A percentile compares a stretch with the other conserved stretches of the same genome.
Evolutionary conservation across 2,888 invertebrate species (phyloP).

Genomic region (Diarsia dahlii): DNA sequence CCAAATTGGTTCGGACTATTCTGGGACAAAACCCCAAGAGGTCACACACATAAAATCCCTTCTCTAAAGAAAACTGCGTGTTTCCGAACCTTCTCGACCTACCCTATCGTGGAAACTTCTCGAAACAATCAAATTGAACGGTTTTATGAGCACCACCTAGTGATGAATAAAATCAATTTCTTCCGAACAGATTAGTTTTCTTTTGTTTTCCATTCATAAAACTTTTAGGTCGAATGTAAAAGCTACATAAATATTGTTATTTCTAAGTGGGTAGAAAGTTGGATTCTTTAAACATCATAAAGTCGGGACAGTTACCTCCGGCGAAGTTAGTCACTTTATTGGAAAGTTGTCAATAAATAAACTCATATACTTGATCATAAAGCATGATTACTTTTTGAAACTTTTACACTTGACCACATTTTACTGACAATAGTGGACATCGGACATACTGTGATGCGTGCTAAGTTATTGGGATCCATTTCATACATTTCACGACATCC

Average conservation of each 20-base stretch:
- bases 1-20: conserved; percentile 40
- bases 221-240: conserved; percentile 30
- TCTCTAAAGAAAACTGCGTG: conserved; percentile 27
- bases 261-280: conserved; percentile 2
- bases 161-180: conserved; percentile 63
- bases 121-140: conserved; percentile 69
- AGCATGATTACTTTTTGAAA: neutral
- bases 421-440: neutral
- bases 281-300: neutral
- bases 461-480: neutral
- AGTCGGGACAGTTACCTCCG: neutral
- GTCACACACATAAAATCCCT: conserved; percentile 44
- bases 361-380: neutral
- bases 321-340: neutral
- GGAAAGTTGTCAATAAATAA: neutral
- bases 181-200: conserved; percentile 51
- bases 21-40: conserved; percentile 36
- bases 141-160: conserved; percentile 58
- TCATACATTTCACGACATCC: neutral
- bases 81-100: conserved; percentile 22
- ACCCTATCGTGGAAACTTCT: conserved; percentile 40
- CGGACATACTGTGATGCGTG: neutral
- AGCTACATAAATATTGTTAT: conserved; percentile 13
- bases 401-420: neutral
- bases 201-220: conserved; percentile 40